Conservation (phyloP, 1,140 invertebrate genomes). For the Drosophila miranda region DNA sequence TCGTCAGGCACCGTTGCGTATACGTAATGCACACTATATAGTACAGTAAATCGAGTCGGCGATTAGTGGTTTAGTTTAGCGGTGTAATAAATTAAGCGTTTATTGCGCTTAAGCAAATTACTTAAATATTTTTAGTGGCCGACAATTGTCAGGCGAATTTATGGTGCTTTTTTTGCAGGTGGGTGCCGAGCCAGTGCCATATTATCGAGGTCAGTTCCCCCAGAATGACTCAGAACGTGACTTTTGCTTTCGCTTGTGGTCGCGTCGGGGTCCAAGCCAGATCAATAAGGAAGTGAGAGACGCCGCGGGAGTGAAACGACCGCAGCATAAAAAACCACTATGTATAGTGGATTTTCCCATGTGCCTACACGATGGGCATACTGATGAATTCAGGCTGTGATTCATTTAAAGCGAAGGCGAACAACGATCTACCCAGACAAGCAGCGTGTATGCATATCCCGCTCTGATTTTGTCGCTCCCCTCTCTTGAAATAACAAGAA, state of each 20-base stretch:
- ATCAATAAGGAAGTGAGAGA: constrained; percentile 36
- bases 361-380: constrained; percentile 21
- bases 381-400: constrained; percentile 15
- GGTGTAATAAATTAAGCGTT: constrained; percentile 26
- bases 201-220: constrained; percentile 48
- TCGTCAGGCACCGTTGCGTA: constrained; percentile 52
- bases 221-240: constrained; percentile 36
- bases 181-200: background rate
- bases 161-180: constrained; percentile 3
- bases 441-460: constrained; percentile 6
- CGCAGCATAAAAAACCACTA: constrained; percentile 22
- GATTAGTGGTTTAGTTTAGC: constrained; percentile 13
- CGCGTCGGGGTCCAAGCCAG: constrained; percentile 5
- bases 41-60: constrained; percentile 11
- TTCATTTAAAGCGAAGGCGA: constrained; percentile 14
- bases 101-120: constrained; percentile 16
- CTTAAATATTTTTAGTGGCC: background rate
- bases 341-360: constrained; percentile 35
- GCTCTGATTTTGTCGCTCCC: background rate
- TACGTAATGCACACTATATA: constrained; percentile 35
- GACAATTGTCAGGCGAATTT: constrained; percentile 11
- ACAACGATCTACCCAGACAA: background rate
- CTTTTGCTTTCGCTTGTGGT: constrained; percentile 39
- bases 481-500: constrained; percentile 39
- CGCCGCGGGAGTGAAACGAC: no score